Percentiles rank a stretch among this genome's conserved stretches.
Conservation (phyloP, 2,797 vertebrate species). For the Mycteria americana region DNA sequence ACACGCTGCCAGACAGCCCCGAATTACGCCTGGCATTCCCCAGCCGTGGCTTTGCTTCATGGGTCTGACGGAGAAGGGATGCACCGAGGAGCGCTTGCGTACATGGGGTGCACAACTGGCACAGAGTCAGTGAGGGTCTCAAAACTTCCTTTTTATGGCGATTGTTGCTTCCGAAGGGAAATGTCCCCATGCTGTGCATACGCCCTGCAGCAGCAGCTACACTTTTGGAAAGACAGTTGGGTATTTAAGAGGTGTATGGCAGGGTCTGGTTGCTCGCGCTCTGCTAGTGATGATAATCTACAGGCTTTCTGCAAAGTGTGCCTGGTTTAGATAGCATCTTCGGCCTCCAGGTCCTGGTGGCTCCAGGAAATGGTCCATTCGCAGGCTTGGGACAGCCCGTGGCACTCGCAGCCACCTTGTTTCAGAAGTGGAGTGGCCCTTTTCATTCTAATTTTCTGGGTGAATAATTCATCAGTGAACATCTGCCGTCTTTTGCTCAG, state of each 20-base stretch:
- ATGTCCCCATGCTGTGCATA: background rate
- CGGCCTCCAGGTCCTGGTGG: background rate
- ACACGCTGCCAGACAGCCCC: rapidly evolving
- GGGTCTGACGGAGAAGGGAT: background rate
- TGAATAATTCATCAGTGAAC: background rate
- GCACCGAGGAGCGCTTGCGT: background rate
- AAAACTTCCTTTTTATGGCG: background rate
- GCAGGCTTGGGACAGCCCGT: rapidly evolving
- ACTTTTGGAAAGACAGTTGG: background rate
- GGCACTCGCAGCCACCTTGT: background rate
- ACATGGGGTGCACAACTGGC: rapidly evolving
- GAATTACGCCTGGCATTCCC: rapidly evolving
- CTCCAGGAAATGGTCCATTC: rapidly evolving
- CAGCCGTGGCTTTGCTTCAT: rapidly evolving
- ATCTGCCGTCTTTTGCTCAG: background rate
- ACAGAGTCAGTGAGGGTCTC: background rate
- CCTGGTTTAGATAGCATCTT: background rate
- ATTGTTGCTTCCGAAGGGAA: background rate
- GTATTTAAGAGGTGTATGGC: background rate
- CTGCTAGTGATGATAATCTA: background rate
- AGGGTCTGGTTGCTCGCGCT: background rate
- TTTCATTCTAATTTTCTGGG: background rate
- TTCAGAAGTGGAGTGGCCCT: too few species aligned
- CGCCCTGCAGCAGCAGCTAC: background rate
- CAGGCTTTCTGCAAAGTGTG: background rate